These are phyloP conservation scores for Actenoides hombroni DNA, from an alignment of 2,113 vertebrate genomes.

Conservation along the genomic window DNA sequence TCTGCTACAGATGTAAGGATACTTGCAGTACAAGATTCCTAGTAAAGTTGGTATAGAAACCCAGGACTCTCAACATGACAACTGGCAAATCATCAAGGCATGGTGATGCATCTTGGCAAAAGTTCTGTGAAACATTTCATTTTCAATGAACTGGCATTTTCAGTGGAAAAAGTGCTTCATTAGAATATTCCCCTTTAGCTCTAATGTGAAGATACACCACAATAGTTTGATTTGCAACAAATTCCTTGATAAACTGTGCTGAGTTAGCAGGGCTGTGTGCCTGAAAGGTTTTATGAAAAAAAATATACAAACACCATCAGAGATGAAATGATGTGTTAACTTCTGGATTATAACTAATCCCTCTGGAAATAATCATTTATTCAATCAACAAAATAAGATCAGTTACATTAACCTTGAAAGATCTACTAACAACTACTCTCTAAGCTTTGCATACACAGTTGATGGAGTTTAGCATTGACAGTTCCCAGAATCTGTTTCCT, in stretches of 20 bases:
- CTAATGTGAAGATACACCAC: not conserved
- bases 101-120: not conserved
- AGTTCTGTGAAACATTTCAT: not conserved
- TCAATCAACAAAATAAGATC: constrained; percentile 41
- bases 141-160: not conserved
- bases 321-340: constrained; percentile 23
- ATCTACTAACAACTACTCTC: not conserved
- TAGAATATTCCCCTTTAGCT: not conserved
- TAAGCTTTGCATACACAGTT: not conserved
- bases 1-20: not conserved
- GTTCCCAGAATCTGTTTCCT: not conserved
- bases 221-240: not conserved
- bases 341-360: constrained; percentile 49
- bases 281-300: not conserved
- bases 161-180: not conserved
- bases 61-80: not conserved
- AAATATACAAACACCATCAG: constrained; percentile 8
- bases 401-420: constrained; percentile 37
- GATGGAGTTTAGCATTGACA: not conserved
- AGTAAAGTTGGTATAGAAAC: not conserved
- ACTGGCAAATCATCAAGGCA: not conserved
- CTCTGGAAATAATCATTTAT: constrained; percentile 57
- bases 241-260: constrained; percentile 3
- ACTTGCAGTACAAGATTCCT: not conserved
- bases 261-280: not conserved